Percentiles rank a stretch among this genome's conserved stretches.
These are phyloP conservation scores for Mesorhabditis spiculigera DNA, from an alignment of 2,888 invertebrate genomes.

Conservation along the genomic window DNA sequence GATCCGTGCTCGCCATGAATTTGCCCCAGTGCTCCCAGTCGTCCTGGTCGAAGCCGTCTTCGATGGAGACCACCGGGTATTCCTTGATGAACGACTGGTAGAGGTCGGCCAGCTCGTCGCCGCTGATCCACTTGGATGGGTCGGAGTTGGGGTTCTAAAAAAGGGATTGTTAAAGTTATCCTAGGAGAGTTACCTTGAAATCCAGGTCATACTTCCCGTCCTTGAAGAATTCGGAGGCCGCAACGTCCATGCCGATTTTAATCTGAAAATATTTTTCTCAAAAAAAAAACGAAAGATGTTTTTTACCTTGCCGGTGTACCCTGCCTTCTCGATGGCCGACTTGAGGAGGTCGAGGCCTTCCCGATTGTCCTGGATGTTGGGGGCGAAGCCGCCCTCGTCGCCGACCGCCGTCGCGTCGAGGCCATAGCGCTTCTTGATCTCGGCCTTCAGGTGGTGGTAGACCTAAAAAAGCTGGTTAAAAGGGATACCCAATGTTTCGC, in stretches of 20 bases:
- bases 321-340: slow-evolving; percentile 70
- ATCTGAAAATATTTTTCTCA: not conserved
- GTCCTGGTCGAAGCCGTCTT: slow-evolving; percentile 99
- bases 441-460: slow-evolving; percentile 86
- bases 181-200: slow-evolving; percentile 68
- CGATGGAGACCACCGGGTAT: slow-evolving; percentile 88
- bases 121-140: slow-evolving; percentile 69
- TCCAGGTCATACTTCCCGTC: slow-evolving; percentile 82
- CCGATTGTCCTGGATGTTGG: slow-evolving; percentile 92
- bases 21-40: slow-evolving; percentile 89
- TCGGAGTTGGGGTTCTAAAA: slow-evolving; percentile 78
- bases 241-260: too few relatives aligned
- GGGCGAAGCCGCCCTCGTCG: slow-evolving; percentile 98
- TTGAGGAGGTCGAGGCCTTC: slow-evolving; percentile 67
- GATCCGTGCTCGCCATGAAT: slow-evolving; percentile 42
- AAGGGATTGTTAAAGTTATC: slow-evolving; percentile 58
- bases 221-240: slow-evolving; percentile 87
- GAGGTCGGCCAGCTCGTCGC: slow-evolving; percentile 78
- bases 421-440: slow-evolving; percentile 87
- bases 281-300: not conserved
- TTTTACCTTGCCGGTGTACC: slow-evolving; percentile 82
- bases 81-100: slow-evolving; percentile 86
- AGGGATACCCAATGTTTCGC: too few relatives aligned
- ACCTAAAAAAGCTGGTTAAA: slow-evolving; percentile 60
- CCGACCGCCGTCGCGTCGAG: slow-evolving; percentile 95